Base-by-base conservation (phyloP, 2,888 invertebrate species). In the Lutraria lutraria region DNA sequence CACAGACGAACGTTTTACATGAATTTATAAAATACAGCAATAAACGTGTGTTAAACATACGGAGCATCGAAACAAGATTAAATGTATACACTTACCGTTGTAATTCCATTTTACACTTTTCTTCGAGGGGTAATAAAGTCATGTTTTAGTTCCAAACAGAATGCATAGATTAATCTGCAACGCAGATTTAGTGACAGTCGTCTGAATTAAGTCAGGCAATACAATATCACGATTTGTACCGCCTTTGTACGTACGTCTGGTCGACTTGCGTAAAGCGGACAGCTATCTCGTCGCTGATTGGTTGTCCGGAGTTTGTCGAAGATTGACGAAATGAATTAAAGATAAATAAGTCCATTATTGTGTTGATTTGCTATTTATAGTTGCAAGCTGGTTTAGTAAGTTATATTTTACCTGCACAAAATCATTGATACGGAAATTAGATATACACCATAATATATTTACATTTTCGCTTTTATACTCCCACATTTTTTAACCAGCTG, bases 111-210 rank as follows among this genome's bases (percentile, higher is more conserved):
- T 25, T 54, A 56, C 79, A 12, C 29, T 76, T 53, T 34, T 87
- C 76, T 43, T 53, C 56, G 19, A 83, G 63, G 56, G 83, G 83
- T 21, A 56, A 56, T 79, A 87, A 83, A 76, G 87, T 87, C 87
- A 87, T 87, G 52, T 76, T 84, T 76, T 76, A 76, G 31, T 68
- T 76, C 76, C 76, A 31, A 31, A 34, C 16, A 15, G 76, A 31
- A 68, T 25, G 1, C 34, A 31, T 76, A 13, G 31, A 76, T 34
- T 76, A 76, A 76, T 25, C 34, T 31, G 29, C 29, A 34, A 25
- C 12, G 19, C 76, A 31, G 29, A 31, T 76, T 76, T 76, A 34
- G 13, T 76, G 76, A 76, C 34, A 76, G 16, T 31, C 76, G 34
- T 76, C 76, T 31, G 34, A 31, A 76, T 76, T 76, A 13, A 76